Evolutionary conservation across 2,797 vertebrate species (phyloP), one percentile per base, ranked within the genome.

Genomic region (Premnoplex brunnescens): DNA sequence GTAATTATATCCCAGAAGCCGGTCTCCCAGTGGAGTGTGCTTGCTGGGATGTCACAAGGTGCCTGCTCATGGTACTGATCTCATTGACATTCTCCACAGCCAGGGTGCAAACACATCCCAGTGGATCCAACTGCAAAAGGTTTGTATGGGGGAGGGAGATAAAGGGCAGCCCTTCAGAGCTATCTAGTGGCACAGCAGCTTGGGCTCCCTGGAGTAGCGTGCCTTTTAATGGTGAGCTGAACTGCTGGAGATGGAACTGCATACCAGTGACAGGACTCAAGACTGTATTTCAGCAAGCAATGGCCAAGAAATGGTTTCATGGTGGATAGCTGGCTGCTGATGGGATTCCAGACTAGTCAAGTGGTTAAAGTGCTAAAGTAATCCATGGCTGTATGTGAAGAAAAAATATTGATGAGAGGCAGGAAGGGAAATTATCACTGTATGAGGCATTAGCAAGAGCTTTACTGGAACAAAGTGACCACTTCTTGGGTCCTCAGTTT

Each of bases 391-490:
- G 44, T 24, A 39, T 11, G 69, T 74, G 44, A 73, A 39, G 48
- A 87, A 90, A 87, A 90, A 89, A 88, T 79, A 56, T 46, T 60
- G 18, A 71, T 79, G 78, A 76, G 83, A 82, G 52, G 74, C 3
- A 4, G 59, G 44, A 88, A 84, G 77, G 73, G 74, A 90, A 90
- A 74, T 91, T 85, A 68, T 54, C 88, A 30, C 34, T 58, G 56
- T 43, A 12, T 58, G 74, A 90, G 71, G 83, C 56, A 88, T 93
- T 93, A 93, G 54, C 88, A 74, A 85, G 64, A 62, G 52, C 63
- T 79, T 94, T 95, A 83, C 80, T 95, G 85, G 91, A 95, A 95
- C 79, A 89, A 91, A 91, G 56, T 48, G 74, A 71, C 74, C 67
- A 44, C 44, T 95, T 90, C 63, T 96, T 93, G 80, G 68, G 76